Conservation (phyloP, 2,113 vertebrate species). For the Rhegmatorhina hoffmannsi region DNA sequence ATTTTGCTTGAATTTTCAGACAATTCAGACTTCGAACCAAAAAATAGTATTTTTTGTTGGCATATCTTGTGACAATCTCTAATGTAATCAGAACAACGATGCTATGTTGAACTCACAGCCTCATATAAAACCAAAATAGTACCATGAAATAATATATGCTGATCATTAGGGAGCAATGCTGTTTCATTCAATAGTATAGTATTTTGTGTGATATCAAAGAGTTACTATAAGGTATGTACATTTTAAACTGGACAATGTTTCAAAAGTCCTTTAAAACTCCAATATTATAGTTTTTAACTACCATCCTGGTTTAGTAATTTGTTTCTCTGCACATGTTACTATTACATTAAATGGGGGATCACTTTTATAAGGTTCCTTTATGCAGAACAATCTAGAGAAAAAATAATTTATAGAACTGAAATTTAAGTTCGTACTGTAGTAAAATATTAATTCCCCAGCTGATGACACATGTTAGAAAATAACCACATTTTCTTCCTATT, state of each 20-base stretch:
- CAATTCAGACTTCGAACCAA: background rate
- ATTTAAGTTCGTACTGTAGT: background rate
- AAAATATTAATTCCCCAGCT: background rate
- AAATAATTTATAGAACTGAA: background rate
- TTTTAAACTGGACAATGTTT: background rate
- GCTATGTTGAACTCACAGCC: background rate
- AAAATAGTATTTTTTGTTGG: background rate
- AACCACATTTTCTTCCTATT: background rate
- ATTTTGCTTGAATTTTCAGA: background rate
- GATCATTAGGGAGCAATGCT: background rate
- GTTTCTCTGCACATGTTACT: background rate
- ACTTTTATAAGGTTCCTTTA: background rate
- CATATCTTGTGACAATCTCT: background rate
- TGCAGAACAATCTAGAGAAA: background rate
- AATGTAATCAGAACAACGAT: background rate
- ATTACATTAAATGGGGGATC: background rate
- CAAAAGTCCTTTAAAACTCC: background rate
- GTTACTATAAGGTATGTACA: background rate
- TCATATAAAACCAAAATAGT: background rate
- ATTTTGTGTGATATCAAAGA: background rate
- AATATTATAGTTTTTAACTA: background rate
- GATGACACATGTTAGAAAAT: rapidly evolving
- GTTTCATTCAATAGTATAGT: background rate
- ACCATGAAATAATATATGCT: background rate
- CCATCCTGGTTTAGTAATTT: background rate